Evolutionary conservation across 2,113 vertebrate species (phyloP), one percentile per base, ranked within the genome.

Genomic region (Nymphicus hollandicus): DNA sequence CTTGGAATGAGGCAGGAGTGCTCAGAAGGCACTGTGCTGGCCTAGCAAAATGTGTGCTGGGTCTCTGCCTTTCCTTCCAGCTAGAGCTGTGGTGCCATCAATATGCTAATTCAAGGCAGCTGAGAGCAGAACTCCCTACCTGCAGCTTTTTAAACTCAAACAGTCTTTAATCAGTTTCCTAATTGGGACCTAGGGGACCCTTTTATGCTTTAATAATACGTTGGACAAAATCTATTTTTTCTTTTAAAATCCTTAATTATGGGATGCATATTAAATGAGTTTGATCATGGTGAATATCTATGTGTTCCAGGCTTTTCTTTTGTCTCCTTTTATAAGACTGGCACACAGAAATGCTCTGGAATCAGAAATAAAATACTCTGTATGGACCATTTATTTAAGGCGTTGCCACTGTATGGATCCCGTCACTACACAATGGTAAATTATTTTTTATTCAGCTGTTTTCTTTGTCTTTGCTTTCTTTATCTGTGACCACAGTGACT

Each of bases 141-240:
- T 97, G 84, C 95, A 91, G 64, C 95, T 96, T 95, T 96, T 97
- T 88, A 86, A 97, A 94, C 73, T 92, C 27, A 71, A 97, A 94
- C 88, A 81, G 91, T 91, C 97, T 97, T 96, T 73, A 97, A 97
- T 98, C 86, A 82, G 91, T 90, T 52, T 64, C 87, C 65, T 98
- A 97, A 98, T 98, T 98, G 96, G 95, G 96, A 97, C 97, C 88
- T 93, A 53, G 64, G 97, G 91, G 97, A 98, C 83, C 71, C 92
- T 82, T 92, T 95, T 97, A 93, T 91, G 86, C 81, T 97, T 97
- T 98, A 98, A 97, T 98, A 98, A 96, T 96, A 91, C 89, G 97
- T 97, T 93, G 93, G 89, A 96, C 87, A 97, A 98, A 98, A 97
- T 94, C 95, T 97, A 71, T 86, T 94, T 97, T 46, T 90, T 95